A percentile compares a stretch with the other conserved stretches of the same genome.
Evolutionary conservation across 1,140 invertebrate genomes (phyloP).

Genomic region (Eufriesea mexicana): DNA sequence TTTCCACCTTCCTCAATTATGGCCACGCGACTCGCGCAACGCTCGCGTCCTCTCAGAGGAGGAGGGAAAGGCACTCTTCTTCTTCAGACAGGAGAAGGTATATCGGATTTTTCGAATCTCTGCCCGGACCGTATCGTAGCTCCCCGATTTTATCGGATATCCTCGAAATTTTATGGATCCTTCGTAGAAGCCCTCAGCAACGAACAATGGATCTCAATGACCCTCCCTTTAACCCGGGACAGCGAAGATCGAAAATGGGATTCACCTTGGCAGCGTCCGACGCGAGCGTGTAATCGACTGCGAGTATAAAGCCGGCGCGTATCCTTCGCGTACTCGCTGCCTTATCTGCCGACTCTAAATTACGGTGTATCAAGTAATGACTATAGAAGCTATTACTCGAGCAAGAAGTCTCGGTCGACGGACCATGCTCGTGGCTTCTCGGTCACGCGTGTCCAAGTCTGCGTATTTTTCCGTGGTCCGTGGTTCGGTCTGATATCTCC

Average conservation of each 20-base stretch:
- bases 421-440: background rate
- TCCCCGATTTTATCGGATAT: background rate
- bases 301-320: constrained; percentile 13
- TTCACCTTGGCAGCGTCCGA: constrained; percentile 7
- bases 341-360: constrained; percentile 55
- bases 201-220: constrained; percentile 1
- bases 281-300: constrained; percentile 33
- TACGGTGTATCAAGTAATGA: constrained; percentile 61
- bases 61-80: too few species aligned
- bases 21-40: background rate
- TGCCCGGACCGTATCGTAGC: background rate
- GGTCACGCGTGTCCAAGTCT: background rate
- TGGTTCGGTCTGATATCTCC: too few species aligned
- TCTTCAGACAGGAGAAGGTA: background rate
- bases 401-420: constrained; percentile 31
- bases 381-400: constrained; percentile 54
- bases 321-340: background rate
- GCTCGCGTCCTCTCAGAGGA: too few species aligned
- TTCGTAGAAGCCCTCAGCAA: background rate
- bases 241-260: constrained; percentile 27
- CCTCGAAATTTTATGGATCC: background rate
- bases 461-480: background rate
- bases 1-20: constrained; percentile 2
- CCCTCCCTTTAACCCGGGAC: background rate
- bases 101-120: background rate